Evolutionary conservation across 2,888 invertebrate genomes (phyloP).

Genomic region (Heteropelma amictum): DNA sequence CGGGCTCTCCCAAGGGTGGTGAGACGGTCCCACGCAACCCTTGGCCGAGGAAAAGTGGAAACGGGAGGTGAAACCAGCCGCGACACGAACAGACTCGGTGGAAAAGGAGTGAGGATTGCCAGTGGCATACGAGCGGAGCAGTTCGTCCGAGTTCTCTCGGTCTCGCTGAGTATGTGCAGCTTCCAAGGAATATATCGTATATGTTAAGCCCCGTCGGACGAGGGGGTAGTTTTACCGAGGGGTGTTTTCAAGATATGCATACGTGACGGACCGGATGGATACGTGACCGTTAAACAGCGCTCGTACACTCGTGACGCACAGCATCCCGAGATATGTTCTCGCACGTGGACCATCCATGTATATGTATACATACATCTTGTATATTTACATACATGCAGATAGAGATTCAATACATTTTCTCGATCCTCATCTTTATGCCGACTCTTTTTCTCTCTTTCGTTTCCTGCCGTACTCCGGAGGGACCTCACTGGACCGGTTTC

Average conservation of each 20-base stretch:
- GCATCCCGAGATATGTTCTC: slow-evolving; percentile 39
- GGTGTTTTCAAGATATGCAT: slow-evolving; percentile 77
- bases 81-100: slow-evolving; percentile 33
- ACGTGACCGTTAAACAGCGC: slow-evolving; percentile 64
- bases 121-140: slow-evolving; percentile 15
- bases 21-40: slow-evolving; percentile 25
- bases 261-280: slow-evolving; percentile 76
- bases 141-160: neutral
- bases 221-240: slow-evolving; percentile 59
- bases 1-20: slow-evolving; percentile 69
- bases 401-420: slow-evolving; percentile 25
- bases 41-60: slow-evolving; percentile 10
- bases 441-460: neutral
- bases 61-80: slow-evolving; percentile 55
- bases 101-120: slow-evolving; percentile 49
- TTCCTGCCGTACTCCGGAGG: slow-evolving; percentile 4
- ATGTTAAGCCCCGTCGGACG: neutral
- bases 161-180: neutral
- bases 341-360: slow-evolving; percentile 14
- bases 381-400: no score
- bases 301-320: slow-evolving; percentile 31
- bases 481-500: slow-evolving; percentile 5
- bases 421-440: slow-evolving; percentile 1
- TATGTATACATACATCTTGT: no score
- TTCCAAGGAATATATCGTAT: no score